A percentile compares a stretch with the other conserved stretches of the same genome.
These are phyloP conservation scores for Solea senegalensis DNA, from an alignment of 2,113 vertebrate species.

Conservation along the genomic window DNA sequence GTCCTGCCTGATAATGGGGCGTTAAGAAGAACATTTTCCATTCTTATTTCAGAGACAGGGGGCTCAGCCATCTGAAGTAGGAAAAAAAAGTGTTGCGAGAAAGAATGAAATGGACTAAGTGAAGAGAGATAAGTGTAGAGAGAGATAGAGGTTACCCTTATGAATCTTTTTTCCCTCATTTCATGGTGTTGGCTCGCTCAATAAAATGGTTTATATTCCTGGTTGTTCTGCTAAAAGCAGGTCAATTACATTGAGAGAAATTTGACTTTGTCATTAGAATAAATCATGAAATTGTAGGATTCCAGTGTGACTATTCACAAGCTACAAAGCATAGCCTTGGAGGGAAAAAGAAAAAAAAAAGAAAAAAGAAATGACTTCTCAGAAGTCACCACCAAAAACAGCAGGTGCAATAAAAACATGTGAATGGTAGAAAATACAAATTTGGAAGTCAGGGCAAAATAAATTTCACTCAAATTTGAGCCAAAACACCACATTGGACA, in stretches of 20 bases:
- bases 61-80: slow-evolving; percentile 34
- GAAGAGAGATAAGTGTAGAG: slow-evolving; percentile 45
- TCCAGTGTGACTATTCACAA: background rate
- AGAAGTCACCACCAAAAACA: too few species aligned
- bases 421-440: too few species aligned
- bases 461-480: too few species aligned
- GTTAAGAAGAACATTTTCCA: slow-evolving; percentile 26
- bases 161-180: slow-evolving; percentile 55
- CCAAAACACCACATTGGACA: too few species aligned
- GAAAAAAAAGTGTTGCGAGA: slow-evolving; percentile 30
- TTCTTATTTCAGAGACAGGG: slow-evolving; percentile 31
- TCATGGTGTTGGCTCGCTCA: slow-evolving; percentile 47
- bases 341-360: too few species aligned
- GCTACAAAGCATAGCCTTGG: too few species aligned
- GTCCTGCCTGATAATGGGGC: slow-evolving; percentile 20
- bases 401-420: too few species aligned
- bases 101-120: slow-evolving; percentile 54
- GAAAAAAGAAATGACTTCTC: too few species aligned
- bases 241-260: background rate
- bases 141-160: slow-evolving; percentile 59
- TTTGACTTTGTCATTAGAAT: background rate
- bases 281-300: background rate
- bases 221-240: background rate
- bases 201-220: slow-evolving; percentile 16
- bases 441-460: too few species aligned